These are phyloP conservation scores for Cebus imitator DNA, from an alignment of 2,113 vertebrate genomes.

Conservation along the genomic window DNA sequence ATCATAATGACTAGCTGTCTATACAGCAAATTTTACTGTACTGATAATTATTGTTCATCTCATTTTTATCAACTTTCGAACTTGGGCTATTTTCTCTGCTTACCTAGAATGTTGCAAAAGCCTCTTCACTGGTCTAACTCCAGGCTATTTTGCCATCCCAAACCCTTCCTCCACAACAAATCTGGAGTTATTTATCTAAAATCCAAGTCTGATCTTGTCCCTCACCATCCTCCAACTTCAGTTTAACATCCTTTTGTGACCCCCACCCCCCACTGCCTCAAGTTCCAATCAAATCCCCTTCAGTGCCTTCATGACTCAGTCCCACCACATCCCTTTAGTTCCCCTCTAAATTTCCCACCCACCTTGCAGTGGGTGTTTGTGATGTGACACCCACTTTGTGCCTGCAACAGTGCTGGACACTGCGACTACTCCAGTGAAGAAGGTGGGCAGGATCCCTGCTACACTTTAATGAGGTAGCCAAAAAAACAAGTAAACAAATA, in stretches of 20 bases:
- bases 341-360: neutral
- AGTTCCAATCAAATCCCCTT: neutral
- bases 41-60: neutral
- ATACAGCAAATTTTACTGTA: neutral
- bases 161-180: neutral
- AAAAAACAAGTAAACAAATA: neutral
- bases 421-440: neutral
- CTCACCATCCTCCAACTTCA: neutral
- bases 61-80: neutral
- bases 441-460: neutral
- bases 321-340: neutral
- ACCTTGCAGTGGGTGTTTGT: neutral
- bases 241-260: neutral
- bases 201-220: neutral
- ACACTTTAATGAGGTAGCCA: neutral
- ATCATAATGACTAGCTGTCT: neutral
- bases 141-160: neutral
- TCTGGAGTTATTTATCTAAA: neutral
- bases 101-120: neutral
- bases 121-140: neutral
- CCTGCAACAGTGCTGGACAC: neutral
- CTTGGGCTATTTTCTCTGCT: neutral
- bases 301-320: neutral
- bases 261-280: neutral
- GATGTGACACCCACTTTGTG: neutral